These are phyloP conservation scores for Oreochromis grahami DNA, from an alignment of 2,797 vertebrate species.

Conservation along the genomic window DNA sequence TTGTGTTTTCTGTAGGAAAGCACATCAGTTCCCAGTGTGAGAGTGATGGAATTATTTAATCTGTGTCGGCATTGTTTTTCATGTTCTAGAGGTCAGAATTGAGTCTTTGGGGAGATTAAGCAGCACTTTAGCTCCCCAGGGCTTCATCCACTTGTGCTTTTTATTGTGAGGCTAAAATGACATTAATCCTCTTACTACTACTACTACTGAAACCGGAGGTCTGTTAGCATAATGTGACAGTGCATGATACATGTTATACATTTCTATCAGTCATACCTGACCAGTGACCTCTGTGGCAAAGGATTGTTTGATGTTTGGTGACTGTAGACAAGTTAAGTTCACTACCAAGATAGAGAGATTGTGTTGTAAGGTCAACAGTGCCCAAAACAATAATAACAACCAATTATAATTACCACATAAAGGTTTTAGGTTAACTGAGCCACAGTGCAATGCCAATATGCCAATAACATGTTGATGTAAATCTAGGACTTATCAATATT, in stretches of 20 bases:
- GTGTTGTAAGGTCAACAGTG: neutral
- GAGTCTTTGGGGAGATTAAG: conserved; percentile 13
- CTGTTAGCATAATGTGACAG: conserved; percentile 2
- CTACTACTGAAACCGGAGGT: conserved; percentile 4
- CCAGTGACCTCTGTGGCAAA: conserved; percentile 16
- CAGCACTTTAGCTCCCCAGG: conserved; percentile 5
- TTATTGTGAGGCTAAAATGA: conserved; percentile 9
- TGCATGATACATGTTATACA: neutral
- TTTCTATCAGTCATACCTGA: conserved; percentile 26
- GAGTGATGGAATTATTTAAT: neutral
- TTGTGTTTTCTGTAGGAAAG: neutral
- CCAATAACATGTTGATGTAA: neutral
- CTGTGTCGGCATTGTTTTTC: neutral
- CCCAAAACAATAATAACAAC: neutral
- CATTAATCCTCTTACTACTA: neutral
- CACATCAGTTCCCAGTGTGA: conserved; percentile 4
- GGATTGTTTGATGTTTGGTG: neutral
- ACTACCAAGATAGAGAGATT: neutral
- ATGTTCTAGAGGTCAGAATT: conserved; percentile 13
- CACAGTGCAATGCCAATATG: neutral
- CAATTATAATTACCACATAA: neutral
- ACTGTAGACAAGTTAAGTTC: neutral
- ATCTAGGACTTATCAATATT: neutral
- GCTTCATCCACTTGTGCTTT: conserved; percentile 23
- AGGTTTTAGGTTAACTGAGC: neutral